Evolutionary conservation across 2,113 vertebrate genomes (phyloP).

Genomic region (Burhinus bistriatus): DNA sequence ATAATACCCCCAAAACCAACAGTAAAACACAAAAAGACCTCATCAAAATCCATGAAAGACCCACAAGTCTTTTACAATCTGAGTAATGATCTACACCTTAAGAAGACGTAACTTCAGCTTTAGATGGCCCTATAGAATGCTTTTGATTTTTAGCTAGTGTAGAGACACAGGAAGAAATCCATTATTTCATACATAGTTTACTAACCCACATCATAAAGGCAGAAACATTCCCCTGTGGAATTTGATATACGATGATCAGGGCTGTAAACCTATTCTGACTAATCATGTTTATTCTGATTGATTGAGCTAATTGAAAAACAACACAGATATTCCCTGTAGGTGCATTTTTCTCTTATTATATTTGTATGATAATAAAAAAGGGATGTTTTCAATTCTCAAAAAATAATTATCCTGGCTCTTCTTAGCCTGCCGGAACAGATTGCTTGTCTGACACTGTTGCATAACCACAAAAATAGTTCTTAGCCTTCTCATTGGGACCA

Average conservation of each 20-base stretch:
- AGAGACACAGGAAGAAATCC: not conserved
- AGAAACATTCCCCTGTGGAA: not conserved
- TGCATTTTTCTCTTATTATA: constrained; percentile 52
- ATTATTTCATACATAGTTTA: constrained; percentile 34
- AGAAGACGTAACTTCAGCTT: not conserved
- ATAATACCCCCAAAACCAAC: not conserved
- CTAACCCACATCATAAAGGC: not conserved
- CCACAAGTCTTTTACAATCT: not conserved
- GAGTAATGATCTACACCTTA: not conserved
- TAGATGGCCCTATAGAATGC: not conserved
- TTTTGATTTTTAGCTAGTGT: not conserved
- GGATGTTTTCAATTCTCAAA: constrained; percentile 42
- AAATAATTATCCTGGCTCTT: constrained; percentile 34
- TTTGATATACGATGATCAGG: not conserved
- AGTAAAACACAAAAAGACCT: not conserved
- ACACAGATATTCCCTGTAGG: constrained; percentile 19
- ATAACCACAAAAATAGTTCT: not conserved
- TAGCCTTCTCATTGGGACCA: not conserved
- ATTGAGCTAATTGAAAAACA: constrained; percentile 67
- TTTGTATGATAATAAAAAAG: constrained; percentile 54
- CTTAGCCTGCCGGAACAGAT: constrained; percentile 29
- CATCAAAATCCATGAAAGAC: not conserved
- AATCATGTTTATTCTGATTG: constrained; percentile 59
- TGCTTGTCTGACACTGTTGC: not conserved
- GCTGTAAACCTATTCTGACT: constrained; percentile 40